Evolutionary conservation across 1,140 invertebrate species (phyloP), one percentile per base, ranked within the genome.

Genomic region (Heliconius hewitsoni): DNA sequence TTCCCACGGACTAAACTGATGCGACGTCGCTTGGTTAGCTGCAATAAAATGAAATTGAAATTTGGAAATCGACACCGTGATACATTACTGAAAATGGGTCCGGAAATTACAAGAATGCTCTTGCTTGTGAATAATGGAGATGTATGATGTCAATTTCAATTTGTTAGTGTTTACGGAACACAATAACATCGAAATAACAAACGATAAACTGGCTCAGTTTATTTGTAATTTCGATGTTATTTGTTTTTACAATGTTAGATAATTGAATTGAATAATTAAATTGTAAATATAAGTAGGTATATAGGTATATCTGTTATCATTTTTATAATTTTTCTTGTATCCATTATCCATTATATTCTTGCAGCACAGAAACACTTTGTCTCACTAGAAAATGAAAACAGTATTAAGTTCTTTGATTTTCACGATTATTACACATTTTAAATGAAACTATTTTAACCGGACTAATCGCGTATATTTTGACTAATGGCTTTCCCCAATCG

Each of bases 1-100:
- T 72, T 77, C 76, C 75, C 76, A 74, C 66, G 72, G 72, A 77
- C 50, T 74, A 46, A 75, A 75, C 66, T 71, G 52, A 77, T 60
- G 73, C 23, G 57, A 57, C 27, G 30, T 73, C 71, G 50, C 27
- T 52, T 73, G 71, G 30, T 80, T 75, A 71, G 34, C n/a, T 57
- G 55, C 55, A 57, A 57, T 57, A 57, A 57, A 57, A 57, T 57
- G 74, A 75, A 75, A 75, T 75, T 75, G 74, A 75, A 75, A 75
- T 75, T 75, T 39, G 52, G 30, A 57, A 75, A 75, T 75, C 52
- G 74, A 75, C 55, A 57, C 55, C n/a, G 19, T 57, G 55, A 57
- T 57, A 57, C 19, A 57, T 57, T 57, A 23, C 55, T 57, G n/a
- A 9, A 9, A 57, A 57, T 23, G n/a, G 55, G 55, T 23, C 8